These are phyloP conservation scores for Eupithecia exiguata DNA, from an alignment of 2,888 invertebrate species.

Conservation along the genomic window DNA sequence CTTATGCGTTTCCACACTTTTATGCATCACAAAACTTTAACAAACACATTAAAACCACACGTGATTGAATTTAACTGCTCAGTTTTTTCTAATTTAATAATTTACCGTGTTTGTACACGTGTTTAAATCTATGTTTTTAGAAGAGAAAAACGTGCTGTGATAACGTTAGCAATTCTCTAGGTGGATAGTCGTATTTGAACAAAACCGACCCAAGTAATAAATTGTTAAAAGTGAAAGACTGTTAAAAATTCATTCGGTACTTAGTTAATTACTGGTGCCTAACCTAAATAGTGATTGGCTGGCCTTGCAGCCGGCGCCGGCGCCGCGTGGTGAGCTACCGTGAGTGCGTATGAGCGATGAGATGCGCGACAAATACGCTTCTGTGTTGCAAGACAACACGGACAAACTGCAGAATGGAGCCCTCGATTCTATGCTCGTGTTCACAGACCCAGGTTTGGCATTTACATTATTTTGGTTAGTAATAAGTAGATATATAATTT, in stretches of 20 bases:
- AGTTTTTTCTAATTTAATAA: neutral
- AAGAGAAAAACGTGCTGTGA: slow-evolving; percentile 22
- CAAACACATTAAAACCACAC: slow-evolving; percentile 31
- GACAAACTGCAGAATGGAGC: slow-evolving; percentile 71
- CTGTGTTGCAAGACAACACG: slow-evolving; percentile 65
- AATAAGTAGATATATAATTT: neutral
- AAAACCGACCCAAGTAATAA: neutral
- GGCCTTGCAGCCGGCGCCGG: slow-evolving; percentile 39
- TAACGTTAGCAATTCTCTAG: slow-evolving; percentile 3
- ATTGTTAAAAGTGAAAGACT: neutral
- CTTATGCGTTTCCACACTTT: slow-evolving; percentile 44
- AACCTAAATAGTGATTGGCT: slow-evolving; percentile 16
- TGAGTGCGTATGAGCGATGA: slow-evolving; percentile 73
- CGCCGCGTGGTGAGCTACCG: slow-evolving; percentile 42
- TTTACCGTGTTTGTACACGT: neutral
- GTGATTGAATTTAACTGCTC: slow-evolving; percentile 34
- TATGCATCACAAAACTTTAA: slow-evolving; percentile 44
- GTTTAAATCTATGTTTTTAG: neutral
- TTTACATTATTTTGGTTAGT: neutral
- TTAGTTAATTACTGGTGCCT: neutral
- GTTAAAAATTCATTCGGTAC: neutral
- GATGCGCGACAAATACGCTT: slow-evolving; percentile 79
- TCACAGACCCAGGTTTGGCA: slow-evolving; percentile 68
- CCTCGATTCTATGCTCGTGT: slow-evolving; percentile 69
- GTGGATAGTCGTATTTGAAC: neutral